phyloP scores from a whole-genome alignment of 2,797 vertebrate genomes.

The Caiman crocodilus region DNA sequence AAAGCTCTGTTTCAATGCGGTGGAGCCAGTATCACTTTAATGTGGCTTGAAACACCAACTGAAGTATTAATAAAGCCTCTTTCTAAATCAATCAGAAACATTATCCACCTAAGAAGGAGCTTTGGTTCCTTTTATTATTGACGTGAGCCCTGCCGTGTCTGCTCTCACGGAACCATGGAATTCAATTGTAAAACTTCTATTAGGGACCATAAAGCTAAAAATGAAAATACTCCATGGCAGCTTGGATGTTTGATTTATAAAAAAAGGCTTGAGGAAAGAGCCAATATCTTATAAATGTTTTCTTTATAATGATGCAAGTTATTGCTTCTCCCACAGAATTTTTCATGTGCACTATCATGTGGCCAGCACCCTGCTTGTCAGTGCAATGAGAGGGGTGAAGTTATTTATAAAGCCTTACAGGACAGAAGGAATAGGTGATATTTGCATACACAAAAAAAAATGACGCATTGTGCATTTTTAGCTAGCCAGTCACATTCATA shows the following conservation, averaged over 20 bases:
- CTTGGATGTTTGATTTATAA: neutral
- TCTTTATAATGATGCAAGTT: neutral
- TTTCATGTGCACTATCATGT: neutral
- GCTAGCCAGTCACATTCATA: neutral
- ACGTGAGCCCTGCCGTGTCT: neutral
- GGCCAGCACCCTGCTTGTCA: neutral
- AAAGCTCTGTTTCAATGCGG: neutral
- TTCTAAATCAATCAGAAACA: too few relatives aligned
- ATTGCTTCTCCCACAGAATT: neutral
- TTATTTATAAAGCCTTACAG: neutral
- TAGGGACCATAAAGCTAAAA: neutral
- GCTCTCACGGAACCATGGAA: neutral
- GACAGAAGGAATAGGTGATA: neutral
- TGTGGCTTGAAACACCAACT: neutral
- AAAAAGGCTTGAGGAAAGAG: neutral
- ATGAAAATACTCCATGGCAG: neutral
- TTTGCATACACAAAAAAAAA: neutral
- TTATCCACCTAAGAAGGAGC: neutral
- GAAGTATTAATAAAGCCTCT: neutral
- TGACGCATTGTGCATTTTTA: neutral
- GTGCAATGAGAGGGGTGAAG: neutral
- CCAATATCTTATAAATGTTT: neutral
- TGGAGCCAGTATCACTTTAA: neutral
- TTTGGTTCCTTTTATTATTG: neutral
- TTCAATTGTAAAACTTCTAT: neutral